phyloP scores from a whole-genome alignment of 1,140 invertebrate species.

The Drosophila baimaii region DNA sequence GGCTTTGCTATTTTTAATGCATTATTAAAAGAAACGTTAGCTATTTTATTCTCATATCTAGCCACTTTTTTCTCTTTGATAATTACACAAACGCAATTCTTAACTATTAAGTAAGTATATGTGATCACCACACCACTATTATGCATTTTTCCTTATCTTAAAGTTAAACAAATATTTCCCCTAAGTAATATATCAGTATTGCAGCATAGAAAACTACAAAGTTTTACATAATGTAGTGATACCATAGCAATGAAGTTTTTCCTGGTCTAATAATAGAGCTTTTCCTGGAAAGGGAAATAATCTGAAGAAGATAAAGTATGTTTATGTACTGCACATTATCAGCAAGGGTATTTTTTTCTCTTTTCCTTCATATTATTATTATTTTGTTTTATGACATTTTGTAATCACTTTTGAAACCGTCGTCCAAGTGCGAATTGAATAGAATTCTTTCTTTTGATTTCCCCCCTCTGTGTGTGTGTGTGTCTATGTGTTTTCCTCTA shows the following conservation, averaged over 20 bases:
- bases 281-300: constrained; percentile 2
- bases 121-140: neutral
- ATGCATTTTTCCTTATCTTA: constrained; percentile 7
- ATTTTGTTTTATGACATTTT: constrained; percentile 21
- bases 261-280: constrained; percentile 9
- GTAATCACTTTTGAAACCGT: constrained; percentile 25
- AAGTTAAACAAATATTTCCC: neutral
- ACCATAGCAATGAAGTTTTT: neutral
- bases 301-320: constrained; percentile 11
- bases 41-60: too few species aligned
- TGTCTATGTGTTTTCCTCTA: constrained; percentile 1
- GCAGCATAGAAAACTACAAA: neutral
- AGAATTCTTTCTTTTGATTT: constrained; percentile 46
- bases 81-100: too few species aligned
- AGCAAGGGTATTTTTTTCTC: too few species aligned
- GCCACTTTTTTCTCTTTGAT: too few species aligned
- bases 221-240: neutral
- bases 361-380: constrained; percentile 2
- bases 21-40: too few species aligned
- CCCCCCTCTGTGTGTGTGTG: neutral
- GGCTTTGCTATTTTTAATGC: too few species aligned
- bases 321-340: constrained; percentile 22
- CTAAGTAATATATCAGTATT: neutral
- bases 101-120: neutral
- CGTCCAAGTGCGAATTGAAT: constrained; percentile 43